Conservation (phyloP, 2,797 vertebrate species). For the Limosa lapponica region DNA sequence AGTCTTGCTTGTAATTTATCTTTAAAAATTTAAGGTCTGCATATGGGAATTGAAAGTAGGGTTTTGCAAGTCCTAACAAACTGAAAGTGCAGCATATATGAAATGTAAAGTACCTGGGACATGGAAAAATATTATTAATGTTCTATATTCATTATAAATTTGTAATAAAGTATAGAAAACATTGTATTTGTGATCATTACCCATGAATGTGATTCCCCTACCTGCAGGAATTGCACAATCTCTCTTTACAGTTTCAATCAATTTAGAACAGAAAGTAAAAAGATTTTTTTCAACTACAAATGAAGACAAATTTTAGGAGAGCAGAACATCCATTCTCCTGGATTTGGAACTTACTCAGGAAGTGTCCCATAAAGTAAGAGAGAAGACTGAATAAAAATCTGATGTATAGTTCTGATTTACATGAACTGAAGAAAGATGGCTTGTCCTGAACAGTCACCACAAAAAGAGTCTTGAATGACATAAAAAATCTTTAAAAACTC, state of each 20-base stretch:
- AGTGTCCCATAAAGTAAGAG: neutral
- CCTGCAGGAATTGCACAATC: neutral
- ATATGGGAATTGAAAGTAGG: neutral
- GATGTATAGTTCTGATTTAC: neutral
- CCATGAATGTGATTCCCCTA: neutral
- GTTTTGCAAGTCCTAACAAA: neutral
- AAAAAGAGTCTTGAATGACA: neutral
- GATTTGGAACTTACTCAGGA: neutral
- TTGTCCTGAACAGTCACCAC: rapidly evolving
- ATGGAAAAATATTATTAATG: neutral
- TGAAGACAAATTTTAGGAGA: neutral
- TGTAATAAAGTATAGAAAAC: neutral
- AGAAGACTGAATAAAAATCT: neutral
- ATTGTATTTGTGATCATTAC: neutral
- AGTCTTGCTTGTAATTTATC: neutral
- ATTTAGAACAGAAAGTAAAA: neutral
- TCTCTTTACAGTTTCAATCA: neutral
- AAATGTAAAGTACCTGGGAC: neutral
- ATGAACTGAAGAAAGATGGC: neutral
- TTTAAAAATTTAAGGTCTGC: neutral
- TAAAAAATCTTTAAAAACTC: neutral
- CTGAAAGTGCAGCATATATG: neutral
- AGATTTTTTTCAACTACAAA: neutral
- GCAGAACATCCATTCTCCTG: neutral
- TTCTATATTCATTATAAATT: neutral